These are phyloP conservation scores for Natrix natrix DNA, from an alignment of 2,797 vertebrate genomes.

Conservation along the genomic window DNA sequence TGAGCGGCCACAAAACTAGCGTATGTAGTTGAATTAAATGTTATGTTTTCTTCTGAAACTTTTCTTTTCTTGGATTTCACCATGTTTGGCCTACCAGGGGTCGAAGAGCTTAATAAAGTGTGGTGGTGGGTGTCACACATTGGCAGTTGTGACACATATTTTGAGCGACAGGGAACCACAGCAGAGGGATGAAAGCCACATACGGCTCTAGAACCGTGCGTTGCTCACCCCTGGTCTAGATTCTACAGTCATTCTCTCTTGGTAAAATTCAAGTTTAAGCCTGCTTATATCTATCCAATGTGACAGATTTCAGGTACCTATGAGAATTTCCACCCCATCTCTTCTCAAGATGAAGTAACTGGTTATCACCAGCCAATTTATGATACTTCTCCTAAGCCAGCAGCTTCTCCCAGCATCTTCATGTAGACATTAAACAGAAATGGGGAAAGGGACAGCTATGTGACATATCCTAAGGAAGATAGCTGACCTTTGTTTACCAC, in stretches of 20 bases:
- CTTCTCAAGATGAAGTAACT: background rate
- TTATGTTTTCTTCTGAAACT: too few species aligned
- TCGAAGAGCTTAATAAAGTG: too few species aligned
- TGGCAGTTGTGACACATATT: too few species aligned
- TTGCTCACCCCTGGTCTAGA: too few species aligned
- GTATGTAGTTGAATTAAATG: too few species aligned
- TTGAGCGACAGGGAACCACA: too few species aligned
- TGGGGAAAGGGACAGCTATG: background rate
- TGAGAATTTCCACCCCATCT: background rate
- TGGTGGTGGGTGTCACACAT: too few species aligned
- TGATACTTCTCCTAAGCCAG: background rate
- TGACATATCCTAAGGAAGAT: background rate
- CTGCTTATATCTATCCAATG: background rate
- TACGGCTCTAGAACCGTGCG: too few species aligned
- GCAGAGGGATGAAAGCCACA: too few species aligned
- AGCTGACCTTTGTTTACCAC: background rate
- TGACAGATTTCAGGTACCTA: background rate
- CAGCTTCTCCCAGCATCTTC: background rate
- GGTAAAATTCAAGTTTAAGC: background rate
- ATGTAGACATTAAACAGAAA: background rate
- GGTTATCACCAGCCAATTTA: background rate
- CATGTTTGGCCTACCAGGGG: too few species aligned
- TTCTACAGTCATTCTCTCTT: background rate
- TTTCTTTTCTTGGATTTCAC: too few species aligned
- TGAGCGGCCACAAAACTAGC: too few species aligned